Evolutionary conservation across 64 coral and sea anemone genomes (phyloP).

Genomic region (Pachyseris speciosa): DNA sequence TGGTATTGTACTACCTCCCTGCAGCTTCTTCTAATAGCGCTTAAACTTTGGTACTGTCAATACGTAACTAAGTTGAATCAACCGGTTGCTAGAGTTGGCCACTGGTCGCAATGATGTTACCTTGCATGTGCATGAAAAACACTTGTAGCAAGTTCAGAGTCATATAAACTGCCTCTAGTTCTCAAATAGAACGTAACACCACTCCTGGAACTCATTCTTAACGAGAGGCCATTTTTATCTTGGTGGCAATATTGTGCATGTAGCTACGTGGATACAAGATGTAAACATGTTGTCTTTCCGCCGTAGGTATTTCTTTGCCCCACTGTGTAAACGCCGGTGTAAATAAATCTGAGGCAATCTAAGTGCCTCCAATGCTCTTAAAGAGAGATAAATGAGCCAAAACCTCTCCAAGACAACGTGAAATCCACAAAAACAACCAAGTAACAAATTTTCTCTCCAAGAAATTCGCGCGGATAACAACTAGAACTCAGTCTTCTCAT

Average conservation of each 20-base stretch:
- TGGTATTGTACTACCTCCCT: neutral
- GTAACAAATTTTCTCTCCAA: neutral
- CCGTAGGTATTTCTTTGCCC: neutral
- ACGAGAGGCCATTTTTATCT: neutral
- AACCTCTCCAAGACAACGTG: neutral
- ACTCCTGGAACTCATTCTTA: neutral
- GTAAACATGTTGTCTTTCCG: neutral
- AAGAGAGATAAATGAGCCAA: neutral
- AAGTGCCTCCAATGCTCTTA: neutral
- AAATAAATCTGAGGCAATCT: neutral
- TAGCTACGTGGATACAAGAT: neutral
- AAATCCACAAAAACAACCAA: neutral
- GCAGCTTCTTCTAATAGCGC: neutral
- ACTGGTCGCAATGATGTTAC: neutral
- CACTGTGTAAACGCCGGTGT: neutral
- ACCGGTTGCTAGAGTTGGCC: neutral
- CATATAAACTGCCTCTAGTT: neutral
- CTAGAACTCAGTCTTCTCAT: neutral
- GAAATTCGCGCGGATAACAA: slow-evolving; percentile 10
- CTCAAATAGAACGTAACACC: neutral
- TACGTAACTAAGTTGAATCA: neutral
- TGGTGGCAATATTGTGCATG: neutral
- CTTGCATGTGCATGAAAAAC: neutral
- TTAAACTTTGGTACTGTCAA: neutral
- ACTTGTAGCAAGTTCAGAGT: neutral